Conservation (phyloP, 2,797 vertebrate species). For the Helicolenus hilgendorfi region DNA sequence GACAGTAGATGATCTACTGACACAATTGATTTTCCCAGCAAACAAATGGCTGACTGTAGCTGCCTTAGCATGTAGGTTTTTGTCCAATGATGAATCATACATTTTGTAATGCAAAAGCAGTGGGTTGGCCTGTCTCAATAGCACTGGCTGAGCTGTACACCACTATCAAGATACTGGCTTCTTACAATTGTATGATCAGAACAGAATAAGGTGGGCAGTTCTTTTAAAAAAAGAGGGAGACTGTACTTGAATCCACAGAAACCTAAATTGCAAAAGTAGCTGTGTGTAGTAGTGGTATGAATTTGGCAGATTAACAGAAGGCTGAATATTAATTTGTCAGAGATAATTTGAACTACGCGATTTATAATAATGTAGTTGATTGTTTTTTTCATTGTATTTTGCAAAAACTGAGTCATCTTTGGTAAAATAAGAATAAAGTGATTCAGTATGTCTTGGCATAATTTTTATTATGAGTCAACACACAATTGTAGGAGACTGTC, state of each 20-base stretch:
- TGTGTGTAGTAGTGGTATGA: not conserved
- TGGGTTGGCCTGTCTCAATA: constrained; percentile 24
- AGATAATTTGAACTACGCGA: constrained; percentile 8
- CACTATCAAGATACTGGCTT: not conserved
- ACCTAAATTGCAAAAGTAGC: constrained; percentile 5
- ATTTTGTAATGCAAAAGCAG: constrained; percentile 26
- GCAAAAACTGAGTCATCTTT: not conserved
- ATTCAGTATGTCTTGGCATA: not conserved
- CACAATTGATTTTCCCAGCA: not conserved
- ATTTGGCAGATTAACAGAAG: not conserved
- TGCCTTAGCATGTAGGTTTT: constrained; percentile 1
- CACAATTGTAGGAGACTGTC: not conserved
- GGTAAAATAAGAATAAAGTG: not conserved
- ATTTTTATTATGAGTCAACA: not conserved
- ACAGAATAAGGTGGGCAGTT: constrained; percentile 20
- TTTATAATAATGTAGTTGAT: not conserved
- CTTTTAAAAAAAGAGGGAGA: constrained; percentile 14
- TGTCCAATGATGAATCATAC: constrained; percentile 31
- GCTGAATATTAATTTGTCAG: not conserved
- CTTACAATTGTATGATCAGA: not conserved
- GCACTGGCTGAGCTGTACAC: constrained; percentile 16
- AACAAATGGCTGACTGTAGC: not conserved
- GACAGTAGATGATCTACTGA: not conserved
- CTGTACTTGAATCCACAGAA: not conserved
- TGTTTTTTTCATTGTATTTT: not conserved